A percentile compares a stretch with the other conserved stretches of the same genome.
Conservation (phyloP, 2,113 vertebrate species). For the Formicarius rufipectus region DNA sequence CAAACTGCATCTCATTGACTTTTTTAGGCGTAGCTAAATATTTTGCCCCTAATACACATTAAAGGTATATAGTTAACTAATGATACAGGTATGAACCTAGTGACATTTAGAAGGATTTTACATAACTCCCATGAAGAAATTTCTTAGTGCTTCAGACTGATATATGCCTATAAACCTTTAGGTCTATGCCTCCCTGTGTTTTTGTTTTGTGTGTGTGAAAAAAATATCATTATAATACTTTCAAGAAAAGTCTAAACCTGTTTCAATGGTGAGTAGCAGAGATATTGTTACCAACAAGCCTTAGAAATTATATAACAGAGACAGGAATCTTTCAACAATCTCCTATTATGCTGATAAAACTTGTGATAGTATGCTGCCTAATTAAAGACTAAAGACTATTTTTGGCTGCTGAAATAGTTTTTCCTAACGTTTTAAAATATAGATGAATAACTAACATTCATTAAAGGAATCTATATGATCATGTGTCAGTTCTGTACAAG, state of each 20-base stretch:
- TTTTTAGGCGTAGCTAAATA: not conserved
- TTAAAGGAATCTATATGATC: not conserved
- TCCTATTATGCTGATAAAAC: not conserved
- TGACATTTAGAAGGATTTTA: not conserved
- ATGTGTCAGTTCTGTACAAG: not conserved
- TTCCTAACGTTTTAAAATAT: not conserved
- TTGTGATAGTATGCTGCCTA: not conserved
- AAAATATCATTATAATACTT: not conserved
- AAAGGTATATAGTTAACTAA: not conserved
- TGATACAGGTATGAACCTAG: not conserved
- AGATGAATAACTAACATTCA: not conserved
- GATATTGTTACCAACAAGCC: not conserved
- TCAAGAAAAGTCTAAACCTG: not conserved
- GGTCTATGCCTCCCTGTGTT: not conserved
- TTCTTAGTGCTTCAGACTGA: not conserved
- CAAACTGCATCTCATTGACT: not conserved
- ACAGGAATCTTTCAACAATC: not conserved
- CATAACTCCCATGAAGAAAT: not conserved
- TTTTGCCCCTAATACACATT: not conserved
- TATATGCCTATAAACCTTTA: not conserved
- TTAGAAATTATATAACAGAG: not conserved
- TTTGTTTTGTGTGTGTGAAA: not conserved
- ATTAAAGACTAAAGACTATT: not conserved
- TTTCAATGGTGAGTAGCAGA: not conserved
- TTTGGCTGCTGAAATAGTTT: not conserved